These are phyloP conservation scores for Bombycilla garrulus DNA, from an alignment of 2,113 vertebrate genomes.

Conservation along the genomic window DNA sequence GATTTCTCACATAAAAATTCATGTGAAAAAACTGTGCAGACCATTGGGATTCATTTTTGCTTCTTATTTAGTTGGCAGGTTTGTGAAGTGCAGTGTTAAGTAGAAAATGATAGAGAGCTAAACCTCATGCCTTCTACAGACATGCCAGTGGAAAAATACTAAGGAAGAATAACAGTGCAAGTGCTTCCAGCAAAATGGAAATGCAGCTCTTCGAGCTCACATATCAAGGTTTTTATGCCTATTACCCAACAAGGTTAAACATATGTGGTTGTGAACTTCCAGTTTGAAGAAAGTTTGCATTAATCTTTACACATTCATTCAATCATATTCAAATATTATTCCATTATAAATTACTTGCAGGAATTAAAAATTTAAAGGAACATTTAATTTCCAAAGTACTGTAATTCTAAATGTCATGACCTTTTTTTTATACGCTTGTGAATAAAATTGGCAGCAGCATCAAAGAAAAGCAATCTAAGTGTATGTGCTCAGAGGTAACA, in stretches of 20 bases:
- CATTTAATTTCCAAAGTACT: constrained; percentile 52
- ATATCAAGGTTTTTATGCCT: constrained; percentile 30
- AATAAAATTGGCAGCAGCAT: constrained; percentile 47
- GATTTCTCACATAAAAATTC: background rate
- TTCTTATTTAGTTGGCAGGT: constrained; percentile 24
- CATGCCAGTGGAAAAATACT: constrained; percentile 37
- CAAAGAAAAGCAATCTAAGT: constrained; percentile 23
- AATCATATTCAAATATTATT: constrained; percentile 48
- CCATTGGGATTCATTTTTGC: constrained; percentile 7
- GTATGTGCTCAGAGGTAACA: constrained; percentile 2
- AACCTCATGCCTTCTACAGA: background rate
- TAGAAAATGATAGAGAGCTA: background rate
- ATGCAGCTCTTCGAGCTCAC: constrained; percentile 1
- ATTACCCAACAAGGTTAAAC: constrained; percentile 46
- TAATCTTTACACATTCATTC: constrained; percentile 42
- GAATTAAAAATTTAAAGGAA: constrained; percentile 67
- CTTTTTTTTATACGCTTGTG: constrained; percentile 17
- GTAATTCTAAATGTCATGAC: constrained; percentile 61
- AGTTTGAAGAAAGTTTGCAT: constrained; percentile 25
- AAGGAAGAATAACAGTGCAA: constrained; percentile 9
- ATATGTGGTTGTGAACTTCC: background rate
- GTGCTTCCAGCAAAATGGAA: constrained; percentile 56
- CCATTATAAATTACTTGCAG: constrained; percentile 9
- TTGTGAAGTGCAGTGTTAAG: background rate
- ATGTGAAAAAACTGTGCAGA: background rate